Conservation (phyloP, 2,888 invertebrate species). For the Lochmaea capreae region DNA sequence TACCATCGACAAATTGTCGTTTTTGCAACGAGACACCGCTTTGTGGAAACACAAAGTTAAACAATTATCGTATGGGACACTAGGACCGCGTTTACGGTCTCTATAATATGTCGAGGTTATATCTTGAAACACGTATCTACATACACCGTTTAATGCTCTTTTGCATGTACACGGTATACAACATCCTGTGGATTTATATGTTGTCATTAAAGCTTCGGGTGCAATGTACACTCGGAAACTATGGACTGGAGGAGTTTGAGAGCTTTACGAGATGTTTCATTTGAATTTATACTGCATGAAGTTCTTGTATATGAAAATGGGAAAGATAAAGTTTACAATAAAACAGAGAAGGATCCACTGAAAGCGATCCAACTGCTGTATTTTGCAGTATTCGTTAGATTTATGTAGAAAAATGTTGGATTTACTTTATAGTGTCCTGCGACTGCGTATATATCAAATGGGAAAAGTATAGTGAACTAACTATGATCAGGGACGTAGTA, state of each 20-base stretch:
- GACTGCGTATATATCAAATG: no score
- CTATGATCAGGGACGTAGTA: no score
- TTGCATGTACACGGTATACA: conserved; percentile 13
- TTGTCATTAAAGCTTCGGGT: conserved; percentile 10
- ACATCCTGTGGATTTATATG: conserved; percentile 10
- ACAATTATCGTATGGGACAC: conserved; percentile 13
- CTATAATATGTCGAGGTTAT: conserved; percentile 11
- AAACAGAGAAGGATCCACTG: no score
- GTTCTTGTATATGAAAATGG: neutral
- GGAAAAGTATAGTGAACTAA: no score
- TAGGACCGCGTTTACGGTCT: conserved; percentile 15
- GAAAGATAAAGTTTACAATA: no score
- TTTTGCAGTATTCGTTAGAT: no score
- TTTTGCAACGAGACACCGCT: neutral
- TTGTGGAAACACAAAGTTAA: conserved; percentile 8
- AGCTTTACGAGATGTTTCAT: neutral
- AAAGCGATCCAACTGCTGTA: no score
- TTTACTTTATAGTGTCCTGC: no score
- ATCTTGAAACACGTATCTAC: conserved; percentile 8
- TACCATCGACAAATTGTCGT: conserved; percentile 1
- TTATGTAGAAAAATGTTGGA: no score
- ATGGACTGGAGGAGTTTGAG: neutral
- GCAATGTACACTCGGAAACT: conserved; percentile 3
- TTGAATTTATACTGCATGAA: neutral
- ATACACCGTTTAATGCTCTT: conserved; percentile 5